These are phyloP conservation scores for Tetragnatha montana DNA, from an alignment of 2,888 invertebrate genomes.

Conservation along the genomic window DNA sequence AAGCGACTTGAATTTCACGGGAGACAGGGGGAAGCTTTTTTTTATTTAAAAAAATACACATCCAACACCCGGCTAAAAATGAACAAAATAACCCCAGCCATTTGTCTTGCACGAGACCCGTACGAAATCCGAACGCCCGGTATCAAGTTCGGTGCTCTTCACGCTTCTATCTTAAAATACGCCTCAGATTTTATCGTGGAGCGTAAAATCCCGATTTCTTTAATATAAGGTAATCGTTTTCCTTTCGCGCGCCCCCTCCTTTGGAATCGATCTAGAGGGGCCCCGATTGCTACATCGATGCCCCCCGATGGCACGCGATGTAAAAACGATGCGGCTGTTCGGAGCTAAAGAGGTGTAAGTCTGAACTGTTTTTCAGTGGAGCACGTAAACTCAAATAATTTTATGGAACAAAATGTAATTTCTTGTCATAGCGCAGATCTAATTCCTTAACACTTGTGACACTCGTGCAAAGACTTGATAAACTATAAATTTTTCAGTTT, in stretches of 20 bases:
- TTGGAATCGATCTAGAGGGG: conserved; percentile 36
- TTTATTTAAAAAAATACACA: background rate
- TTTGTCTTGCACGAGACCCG: conserved; percentile 10
- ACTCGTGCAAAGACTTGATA: too few relatives aligned
- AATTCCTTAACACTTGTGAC: too few relatives aligned
- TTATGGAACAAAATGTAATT: too few relatives aligned
- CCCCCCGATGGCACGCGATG: conserved; percentile 22
- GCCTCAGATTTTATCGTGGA: conserved; percentile 32
- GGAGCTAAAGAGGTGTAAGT: too few relatives aligned
- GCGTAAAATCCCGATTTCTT: conserved; percentile 53
- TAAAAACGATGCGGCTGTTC: background rate
- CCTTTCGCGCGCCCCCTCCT: conserved; percentile 28
- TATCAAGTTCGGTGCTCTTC: conserved; percentile 19
- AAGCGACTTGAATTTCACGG: background rate
- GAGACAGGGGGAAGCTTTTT: background rate
- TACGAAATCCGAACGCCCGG: conserved; percentile 8
- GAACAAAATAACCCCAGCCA: conserved; percentile 12
- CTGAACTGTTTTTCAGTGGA: too few relatives aligned
- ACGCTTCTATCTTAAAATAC: conserved; percentile 22
- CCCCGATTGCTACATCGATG: conserved; percentile 26
- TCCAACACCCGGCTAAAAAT: background rate
- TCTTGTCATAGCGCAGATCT: too few relatives aligned
- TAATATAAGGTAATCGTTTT: conserved; percentile 56
- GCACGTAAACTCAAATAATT: too few relatives aligned
- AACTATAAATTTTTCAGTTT: too few relatives aligned